Base-by-base conservation (phyloP, 2,113 vertebrate genomes). In the Shinisaurus crocodilurus region DNA sequence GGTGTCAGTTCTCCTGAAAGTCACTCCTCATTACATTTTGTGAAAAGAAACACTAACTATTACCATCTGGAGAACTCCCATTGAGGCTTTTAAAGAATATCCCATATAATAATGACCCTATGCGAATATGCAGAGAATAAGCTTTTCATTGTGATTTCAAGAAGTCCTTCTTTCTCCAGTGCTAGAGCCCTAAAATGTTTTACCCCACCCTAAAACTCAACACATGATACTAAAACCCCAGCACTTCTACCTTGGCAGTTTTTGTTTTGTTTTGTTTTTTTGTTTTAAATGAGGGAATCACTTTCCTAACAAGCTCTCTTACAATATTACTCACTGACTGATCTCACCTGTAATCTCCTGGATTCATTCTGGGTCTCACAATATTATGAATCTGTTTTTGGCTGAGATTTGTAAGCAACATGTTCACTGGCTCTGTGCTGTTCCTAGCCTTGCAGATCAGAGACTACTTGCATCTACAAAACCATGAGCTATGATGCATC, bases 21-120 rank as follows among this genome's bases (percentile, higher is more conserved):
- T 81, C 50, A 87, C 75, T 81, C 67, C 79, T 87, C 76, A 90
- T 90, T 90, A 90, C 37, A 72, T 63, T 86, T 86, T 90, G 75
- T 90, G 63, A 69, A 82, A 90, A 86, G 50, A 45, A 87, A 80
- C 50, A 70, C 20, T 86, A 82, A 86, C 67, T 80, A 43, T 90
- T 86, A 63, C 77, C 76, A 82, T 90, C 72, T 90, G 89, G 37
- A 80, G 54, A 87, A 81, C 67, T 87, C 76, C 29, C 50, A 86
- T 34, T 72, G 48, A 74, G 67, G 40, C 54, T n/a, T 86, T 70
- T 74, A 75, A 76, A 54, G 10, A 82, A 81, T 79, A 86, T 45
- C 23, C 40, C 57, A 48, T 74, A 16, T 45, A 60, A 63, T 80
- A 81, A 48, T 82, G 81, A n/a, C 27, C 60, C 20, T 48, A 34